These are phyloP conservation scores for Stratiomys singularior DNA, from an alignment of 2,888 invertebrate species.

Conservation along the genomic window DNA sequence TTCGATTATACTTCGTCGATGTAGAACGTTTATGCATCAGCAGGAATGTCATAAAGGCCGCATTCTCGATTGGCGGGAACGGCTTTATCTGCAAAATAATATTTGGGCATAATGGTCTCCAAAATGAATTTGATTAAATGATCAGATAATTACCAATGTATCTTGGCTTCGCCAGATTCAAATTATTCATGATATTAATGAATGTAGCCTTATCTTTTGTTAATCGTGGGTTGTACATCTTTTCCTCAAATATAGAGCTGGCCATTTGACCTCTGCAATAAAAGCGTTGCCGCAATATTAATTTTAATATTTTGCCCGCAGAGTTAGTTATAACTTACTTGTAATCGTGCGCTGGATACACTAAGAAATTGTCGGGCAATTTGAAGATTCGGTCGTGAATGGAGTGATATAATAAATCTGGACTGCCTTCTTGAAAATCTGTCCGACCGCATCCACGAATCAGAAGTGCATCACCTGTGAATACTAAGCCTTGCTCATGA, in stretches of 20 bases:
- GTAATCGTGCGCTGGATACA: conserved; percentile 98
- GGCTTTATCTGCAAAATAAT: conserved; percentile 75
- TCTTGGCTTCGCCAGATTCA: conserved; percentile 93
- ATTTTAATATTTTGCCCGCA: neutral
- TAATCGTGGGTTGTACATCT: conserved; percentile 85
- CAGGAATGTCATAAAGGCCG: conserved; percentile 73
- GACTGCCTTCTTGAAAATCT: conserved; percentile 95
- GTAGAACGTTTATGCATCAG: conserved; percentile 11
- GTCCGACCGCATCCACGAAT: conserved; percentile 98
- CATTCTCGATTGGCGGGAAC: conserved; percentile 91
- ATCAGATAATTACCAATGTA: conserved; percentile 83
- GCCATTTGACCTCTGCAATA: conserved; percentile 75
- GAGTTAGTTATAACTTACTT: conserved; percentile 63
- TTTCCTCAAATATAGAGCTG: conserved; percentile 94
- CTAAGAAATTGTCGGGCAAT: conserved; percentile 81
- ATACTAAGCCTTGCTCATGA: conserved; percentile 81
- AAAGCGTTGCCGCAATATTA: neutral
- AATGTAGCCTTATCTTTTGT: conserved; percentile 86
- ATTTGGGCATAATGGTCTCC: neutral
- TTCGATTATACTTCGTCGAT: no score
- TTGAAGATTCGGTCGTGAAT: conserved; percentile 89
- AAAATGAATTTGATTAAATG: neutral
- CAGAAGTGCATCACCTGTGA: conserved; percentile 95
- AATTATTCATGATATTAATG: conserved; percentile 87
- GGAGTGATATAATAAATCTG: conserved; percentile 83